Evolutionary conservation across 2,888 invertebrate genomes (phyloP), one percentile per base, ranked within the genome.

Genomic region (Polia nebulosa): DNA sequence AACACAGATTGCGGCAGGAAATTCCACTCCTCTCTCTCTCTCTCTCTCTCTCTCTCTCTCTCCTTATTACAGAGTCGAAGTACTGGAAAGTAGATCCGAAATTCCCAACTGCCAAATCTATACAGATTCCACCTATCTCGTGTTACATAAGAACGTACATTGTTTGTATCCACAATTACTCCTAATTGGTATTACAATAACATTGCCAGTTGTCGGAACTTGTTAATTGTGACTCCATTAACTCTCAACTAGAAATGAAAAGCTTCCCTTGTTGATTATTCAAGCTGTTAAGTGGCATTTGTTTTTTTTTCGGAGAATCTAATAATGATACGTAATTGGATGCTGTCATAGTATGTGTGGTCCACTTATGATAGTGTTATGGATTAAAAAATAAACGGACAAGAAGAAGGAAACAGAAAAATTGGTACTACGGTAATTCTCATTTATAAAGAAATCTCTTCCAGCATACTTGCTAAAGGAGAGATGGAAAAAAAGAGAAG

Each of bases 151-250:
- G 44, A 60, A 49, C 61, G 29, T n/a, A 29, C 39, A 61, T 45
- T 67, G 67, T 67, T 60, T 60, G 45, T 47, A 44, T 65, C 53
- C 59, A 64, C 51, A 53, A 75, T 53, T 64, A 47, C 39, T 17
- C 27, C n/a, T 76, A 78, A 82, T 69, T 79, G 59, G 65, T 69
- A 61, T 39, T 47, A 59, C 68, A 82, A 69, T 73, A 59, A 47
- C 49, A 44, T 53, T 34, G 41, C 49, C 44, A 52, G 62, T 70
- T 29, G 34, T 56, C 44, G 29, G 61, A 22, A 70, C 60, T 51
- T 81, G 81, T 77, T 78, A 78, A 81, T 70, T 68, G 63, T 62
- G 11, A 41, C 52, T 44, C n/a, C 36, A 62, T 70, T 70, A 60
- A 45, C 65, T 69, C 32, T 44, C 32, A 34, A 27, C 32, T 76